A percentile compares a stretch with the other conserved stretches of the same genome.
These are phyloP conservation scores for Pogonognathellus flavescens DNA, from an alignment of 1,140 invertebrate genomes.

Conservation along the genomic window DNA sequence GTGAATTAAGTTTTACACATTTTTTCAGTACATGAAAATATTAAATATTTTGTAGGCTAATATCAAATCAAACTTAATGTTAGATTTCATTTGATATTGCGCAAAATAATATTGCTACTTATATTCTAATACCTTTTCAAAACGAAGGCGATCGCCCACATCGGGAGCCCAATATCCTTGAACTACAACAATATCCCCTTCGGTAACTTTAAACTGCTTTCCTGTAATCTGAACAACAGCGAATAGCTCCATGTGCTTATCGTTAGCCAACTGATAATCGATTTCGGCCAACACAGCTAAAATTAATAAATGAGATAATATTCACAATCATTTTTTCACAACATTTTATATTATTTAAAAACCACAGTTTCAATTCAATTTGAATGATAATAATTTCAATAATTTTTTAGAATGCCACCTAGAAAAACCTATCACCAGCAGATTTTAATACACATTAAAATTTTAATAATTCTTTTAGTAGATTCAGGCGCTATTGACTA, in stretches of 20 bases:
- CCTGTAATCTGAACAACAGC: constrained; percentile 86
- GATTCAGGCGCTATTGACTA: too few species aligned
- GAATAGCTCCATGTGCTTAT: constrained; percentile 82
- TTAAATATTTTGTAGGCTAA: too few species aligned
- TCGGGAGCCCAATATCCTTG: constrained; percentile 87
- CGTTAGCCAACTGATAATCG: constrained; percentile 74
- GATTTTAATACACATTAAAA: too few species aligned
- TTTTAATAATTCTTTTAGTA: too few species aligned
- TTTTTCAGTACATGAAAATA: not conserved
- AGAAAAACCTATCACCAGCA: too few species aligned
- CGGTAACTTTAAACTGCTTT: constrained; percentile 89
- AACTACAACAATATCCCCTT: constrained; percentile 87
- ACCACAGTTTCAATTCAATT: too few species aligned
- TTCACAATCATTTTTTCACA: too few species aligned
- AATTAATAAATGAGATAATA: not conserved
- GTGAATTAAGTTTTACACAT: constrained; percentile 54
- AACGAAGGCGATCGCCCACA: constrained; percentile 83
- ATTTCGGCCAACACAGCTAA: constrained; percentile 73
- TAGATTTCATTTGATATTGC: constrained; percentile 3
- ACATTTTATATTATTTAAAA: too few species aligned
- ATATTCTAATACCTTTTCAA: constrained; percentile 82
- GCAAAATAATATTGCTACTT: constrained; percentile 22
- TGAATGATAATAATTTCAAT: too few species aligned
- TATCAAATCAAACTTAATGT: constrained; percentile 42
- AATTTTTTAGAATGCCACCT: too few species aligned